Evolutionary conservation across 1,140 invertebrate species (phyloP).

Genomic region (Euwallacea fornicatus): DNA sequence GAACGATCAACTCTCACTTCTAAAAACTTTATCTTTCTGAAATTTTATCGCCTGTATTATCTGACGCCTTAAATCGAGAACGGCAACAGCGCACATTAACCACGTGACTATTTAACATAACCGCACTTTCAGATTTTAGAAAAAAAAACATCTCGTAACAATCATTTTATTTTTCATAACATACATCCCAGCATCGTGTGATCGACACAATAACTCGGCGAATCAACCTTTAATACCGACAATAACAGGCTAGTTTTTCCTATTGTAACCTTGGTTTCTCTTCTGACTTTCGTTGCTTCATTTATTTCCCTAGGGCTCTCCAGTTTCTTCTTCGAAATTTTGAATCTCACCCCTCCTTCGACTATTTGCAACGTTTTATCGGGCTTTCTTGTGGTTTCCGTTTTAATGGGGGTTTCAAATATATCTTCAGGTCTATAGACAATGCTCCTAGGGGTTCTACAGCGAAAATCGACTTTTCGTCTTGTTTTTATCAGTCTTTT

Average conservation of each 20-base stretch:
- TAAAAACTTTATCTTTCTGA: no score
- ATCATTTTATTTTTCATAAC: constrained; percentile 36
- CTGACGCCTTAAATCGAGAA: no score
- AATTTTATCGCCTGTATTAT: no score
- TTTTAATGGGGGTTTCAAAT: constrained; percentile 40
- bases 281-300: constrained; percentile 10
- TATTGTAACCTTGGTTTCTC: constrained; percentile 41
- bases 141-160: no score
- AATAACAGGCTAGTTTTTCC: constrained; percentile 46
- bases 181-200: constrained; percentile 45
- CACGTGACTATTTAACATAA: no score
- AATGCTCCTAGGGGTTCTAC: constrained; percentile 2
- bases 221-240: constrained; percentile 40
- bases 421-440: constrained; percentile 37
- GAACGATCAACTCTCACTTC: no score
- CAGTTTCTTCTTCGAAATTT: constrained; percentile 25
- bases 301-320: not conserved
- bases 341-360: constrained; percentile 13
- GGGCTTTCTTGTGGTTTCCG: not conserved
- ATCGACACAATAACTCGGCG: constrained; percentile 40
- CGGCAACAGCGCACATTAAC: no score
- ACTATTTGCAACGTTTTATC: not conserved
- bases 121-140: no score
- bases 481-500: constrained; percentile 41
- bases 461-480: constrained; percentile 38